A percentile compares a stretch with the other conserved stretches of the same genome.
Conservation (phyloP, 2,113 vertebrate genomes). For the Oryzias curvinotus region DNA sequence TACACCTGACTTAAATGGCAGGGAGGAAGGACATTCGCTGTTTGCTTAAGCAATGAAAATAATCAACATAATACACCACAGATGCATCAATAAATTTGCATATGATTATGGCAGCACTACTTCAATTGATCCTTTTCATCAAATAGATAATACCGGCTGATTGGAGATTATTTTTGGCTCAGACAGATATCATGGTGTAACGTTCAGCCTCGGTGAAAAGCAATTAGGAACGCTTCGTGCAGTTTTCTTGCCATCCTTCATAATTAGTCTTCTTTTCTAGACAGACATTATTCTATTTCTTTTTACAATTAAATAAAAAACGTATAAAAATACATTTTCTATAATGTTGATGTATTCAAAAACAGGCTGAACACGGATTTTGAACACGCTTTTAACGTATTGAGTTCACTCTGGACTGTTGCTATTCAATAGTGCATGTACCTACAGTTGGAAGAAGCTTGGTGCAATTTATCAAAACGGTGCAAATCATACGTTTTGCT, state of each 20-base stretch:
- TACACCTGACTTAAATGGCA: conserved; percentile 20
- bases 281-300: conserved; percentile 24
- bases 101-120: conserved; percentile 52
- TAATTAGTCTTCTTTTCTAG: conserved; percentile 43
- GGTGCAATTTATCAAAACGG: too few relatives aligned
- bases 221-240: conserved; percentile 41
- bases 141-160: conserved; percentile 64
- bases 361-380: too few relatives aligned
- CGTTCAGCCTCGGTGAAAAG: conserved; percentile 50
- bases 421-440: too few relatives aligned
- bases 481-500: too few relatives aligned
- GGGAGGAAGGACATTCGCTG: conserved; percentile 23
- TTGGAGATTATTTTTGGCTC: conserved; percentile 56
- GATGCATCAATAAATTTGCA: conserved; percentile 65
- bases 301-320: conserved; percentile 7
- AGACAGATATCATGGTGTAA: conserved; percentile 55
- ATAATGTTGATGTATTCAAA: too few relatives aligned
- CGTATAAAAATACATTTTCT: too few relatives aligned
- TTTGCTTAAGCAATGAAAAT: conserved; percentile 51
- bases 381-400: too few relatives aligned
- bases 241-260: conserved; percentile 42
- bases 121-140: conserved; percentile 65
- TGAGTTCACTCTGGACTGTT: too few relatives aligned
- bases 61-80: conserved; percentile 53
- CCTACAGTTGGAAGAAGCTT: too few relatives aligned